Conservation (phyloP, 2,113 vertebrate genomes). For the Eolophus roseicapilla region DNA sequence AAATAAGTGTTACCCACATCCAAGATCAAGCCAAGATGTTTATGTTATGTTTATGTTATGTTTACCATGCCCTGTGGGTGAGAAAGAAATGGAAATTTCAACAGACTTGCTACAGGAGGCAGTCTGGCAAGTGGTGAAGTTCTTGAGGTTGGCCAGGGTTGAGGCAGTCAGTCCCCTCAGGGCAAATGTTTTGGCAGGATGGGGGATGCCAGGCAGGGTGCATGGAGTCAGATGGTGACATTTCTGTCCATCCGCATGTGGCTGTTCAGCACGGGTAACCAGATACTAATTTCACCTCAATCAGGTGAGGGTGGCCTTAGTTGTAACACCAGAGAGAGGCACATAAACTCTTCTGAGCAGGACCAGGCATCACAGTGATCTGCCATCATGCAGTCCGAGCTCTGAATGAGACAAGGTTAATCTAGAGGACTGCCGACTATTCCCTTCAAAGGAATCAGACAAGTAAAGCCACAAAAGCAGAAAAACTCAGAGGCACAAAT, state of each 20-base stretch:
- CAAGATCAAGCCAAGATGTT: neutral
- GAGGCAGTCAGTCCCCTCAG: neutral
- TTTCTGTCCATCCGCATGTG: neutral
- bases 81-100: neutral
- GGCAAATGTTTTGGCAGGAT: neutral
- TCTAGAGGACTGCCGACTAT: neutral
- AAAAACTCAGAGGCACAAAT: neutral
- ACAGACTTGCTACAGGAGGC: neutral
- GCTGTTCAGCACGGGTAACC: neutral
- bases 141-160: neutral
- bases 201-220: neutral
- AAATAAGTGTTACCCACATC: neutral
- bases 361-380: neutral
- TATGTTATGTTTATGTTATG: neutral
- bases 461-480: neutral
- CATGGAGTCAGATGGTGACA: neutral
- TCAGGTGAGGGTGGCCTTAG: neutral
- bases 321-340: accelerated
- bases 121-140: neutral
- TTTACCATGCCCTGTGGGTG: neutral
- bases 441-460: neutral
- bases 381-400: neutral
- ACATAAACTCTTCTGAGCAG: neutral
- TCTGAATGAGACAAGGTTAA: neutral
- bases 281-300: neutral